Evolutionary conservation across 2,888 invertebrate genomes (phyloP).

Genomic region (Amblyjoppa fuscipennis): DNA sequence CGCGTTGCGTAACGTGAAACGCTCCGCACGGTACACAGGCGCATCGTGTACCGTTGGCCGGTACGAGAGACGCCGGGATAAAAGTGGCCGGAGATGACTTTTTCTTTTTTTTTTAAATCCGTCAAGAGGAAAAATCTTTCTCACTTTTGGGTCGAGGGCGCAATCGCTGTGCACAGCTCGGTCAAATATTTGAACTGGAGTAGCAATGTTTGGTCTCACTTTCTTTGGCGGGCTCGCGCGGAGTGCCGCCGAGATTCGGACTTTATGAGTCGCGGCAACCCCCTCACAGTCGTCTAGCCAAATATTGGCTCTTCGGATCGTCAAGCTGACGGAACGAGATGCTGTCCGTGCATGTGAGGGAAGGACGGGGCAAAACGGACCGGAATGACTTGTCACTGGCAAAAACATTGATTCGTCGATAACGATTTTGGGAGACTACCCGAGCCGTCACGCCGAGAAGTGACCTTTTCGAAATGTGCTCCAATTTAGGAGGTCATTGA

Average conservation of each 20-base stretch:
- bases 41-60: slow-evolving; percentile 10
- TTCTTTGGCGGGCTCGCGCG: neutral
- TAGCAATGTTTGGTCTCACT: neutral
- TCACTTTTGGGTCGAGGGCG: slow-evolving; percentile 19
- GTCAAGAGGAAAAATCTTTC: slow-evolving; percentile 8
- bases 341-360: neutral
- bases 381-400: neutral
- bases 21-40: slow-evolving; percentile 4
- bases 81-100: neutral
- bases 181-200: slow-evolving; percentile 2
- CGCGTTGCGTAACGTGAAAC: slow-evolving; percentile 59
- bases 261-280: slow-evolving; percentile 22
- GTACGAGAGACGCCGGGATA: neutral
- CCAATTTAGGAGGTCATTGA: too few species aligned
- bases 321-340: slow-evolving; percentile 25
- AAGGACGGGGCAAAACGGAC: neutral
- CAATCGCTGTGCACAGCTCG: neutral
- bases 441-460: too few species aligned
- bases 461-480: too few species aligned
- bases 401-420: too few species aligned
- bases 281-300: slow-evolving; percentile 28
- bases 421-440: too few species aligned
- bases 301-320: slow-evolving; percentile 52
- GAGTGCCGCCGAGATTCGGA: slow-evolving; percentile 4
- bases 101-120: neutral